Evolutionary conservation across 2,797 vertebrate genomes (phyloP), one percentile per base, ranked within the genome.

Genomic region (Acanthurus tractus): DNA sequence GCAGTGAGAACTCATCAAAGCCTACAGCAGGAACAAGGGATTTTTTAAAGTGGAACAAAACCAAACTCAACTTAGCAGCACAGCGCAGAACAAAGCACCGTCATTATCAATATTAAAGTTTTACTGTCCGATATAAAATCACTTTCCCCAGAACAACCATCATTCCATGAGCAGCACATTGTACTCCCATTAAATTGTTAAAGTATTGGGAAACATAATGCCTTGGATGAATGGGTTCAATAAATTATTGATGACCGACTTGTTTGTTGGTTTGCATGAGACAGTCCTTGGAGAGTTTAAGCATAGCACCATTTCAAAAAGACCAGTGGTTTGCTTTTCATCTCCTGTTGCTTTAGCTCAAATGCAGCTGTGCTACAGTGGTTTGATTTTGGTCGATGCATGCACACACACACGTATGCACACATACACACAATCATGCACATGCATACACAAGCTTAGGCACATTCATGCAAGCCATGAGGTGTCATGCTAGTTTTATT

Each of bases 201-300:
- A 88, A 84, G 81, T 82, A 86, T 63, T 81, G 83, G 84, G 87
- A 85, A 88, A 80, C 83, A 84, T 76, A 85, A 87, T 84, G 88
- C 72, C 56, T 79, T 81, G 86, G 85, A 89, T 92, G 88, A 89
- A 87, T 82, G 73, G 81, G 40, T 89, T 85, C 89, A 85, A 91
- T 93, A 82, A 85, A 92, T 92, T 91, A 92, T 93, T 91, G 88
- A 93, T 88, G 81, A 74, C 79, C 45, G 75, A 64, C 79, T 88
- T 86, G 81, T 92, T 80, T 88, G 84, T 80, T 89, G 85, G 78
- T 89, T 85, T 91, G 75, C 84, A 78, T 82, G 63, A 78, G 81
- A 82, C 76, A 57, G 84, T 90, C 88, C 88, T 89, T 42, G 42
- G 88, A 92, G 87, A 89, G 69, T 88, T 86, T 80, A 74, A 86